Percentiles rank a stretch among this genome's conserved stretches.
Conservation (phyloP, 2,888 invertebrate species). For the Strigamia maritima region DNA sequence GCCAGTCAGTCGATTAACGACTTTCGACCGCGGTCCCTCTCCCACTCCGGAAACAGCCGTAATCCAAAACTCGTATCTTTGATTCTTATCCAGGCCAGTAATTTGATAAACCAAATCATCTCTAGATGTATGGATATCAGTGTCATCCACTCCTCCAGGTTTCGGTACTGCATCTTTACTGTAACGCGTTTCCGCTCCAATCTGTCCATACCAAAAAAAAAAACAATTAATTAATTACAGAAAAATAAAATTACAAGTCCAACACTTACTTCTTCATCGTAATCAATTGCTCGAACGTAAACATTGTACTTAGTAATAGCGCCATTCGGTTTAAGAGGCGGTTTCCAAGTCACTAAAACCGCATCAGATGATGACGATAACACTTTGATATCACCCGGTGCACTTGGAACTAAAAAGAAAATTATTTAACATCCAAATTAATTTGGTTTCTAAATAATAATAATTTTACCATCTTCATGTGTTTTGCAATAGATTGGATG, state of each 20-base stretch:
- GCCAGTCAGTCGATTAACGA: conserved; percentile 35
- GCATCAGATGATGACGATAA: conserved; percentile 74
- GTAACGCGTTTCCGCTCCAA: conserved; percentile 16
- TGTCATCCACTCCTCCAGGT: conserved; percentile 7
- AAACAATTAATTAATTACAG: neutral
- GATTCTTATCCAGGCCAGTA: conserved; percentile 41
- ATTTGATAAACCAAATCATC: conserved; percentile 41
- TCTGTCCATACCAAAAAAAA: neutral
- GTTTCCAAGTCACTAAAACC: conserved; percentile 79
- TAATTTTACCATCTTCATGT: conserved; percentile 69
- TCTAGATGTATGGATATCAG: conserved; percentile 31
- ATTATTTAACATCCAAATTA: neutral
- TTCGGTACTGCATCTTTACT: conserved; percentile 36
- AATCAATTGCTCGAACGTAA: conserved; percentile 56
- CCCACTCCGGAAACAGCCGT: conserved; percentile 41
- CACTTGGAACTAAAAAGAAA: conserved; percentile 66
- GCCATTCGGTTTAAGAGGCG: conserved; percentile 76
- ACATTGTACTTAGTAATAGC: conserved; percentile 76
- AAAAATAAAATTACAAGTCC: too few species aligned
- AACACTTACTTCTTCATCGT: conserved; percentile 39
- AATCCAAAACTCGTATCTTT: conserved; percentile 42
- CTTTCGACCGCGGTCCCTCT: conserved; percentile 41
- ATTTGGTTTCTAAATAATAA: neutral
- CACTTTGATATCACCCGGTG: conserved; percentile 81
- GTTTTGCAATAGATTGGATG: conserved; percentile 74